Conservation (phyloP, 2,888 invertebrate species). For the Orthonychiurus folsomi region DNA sequence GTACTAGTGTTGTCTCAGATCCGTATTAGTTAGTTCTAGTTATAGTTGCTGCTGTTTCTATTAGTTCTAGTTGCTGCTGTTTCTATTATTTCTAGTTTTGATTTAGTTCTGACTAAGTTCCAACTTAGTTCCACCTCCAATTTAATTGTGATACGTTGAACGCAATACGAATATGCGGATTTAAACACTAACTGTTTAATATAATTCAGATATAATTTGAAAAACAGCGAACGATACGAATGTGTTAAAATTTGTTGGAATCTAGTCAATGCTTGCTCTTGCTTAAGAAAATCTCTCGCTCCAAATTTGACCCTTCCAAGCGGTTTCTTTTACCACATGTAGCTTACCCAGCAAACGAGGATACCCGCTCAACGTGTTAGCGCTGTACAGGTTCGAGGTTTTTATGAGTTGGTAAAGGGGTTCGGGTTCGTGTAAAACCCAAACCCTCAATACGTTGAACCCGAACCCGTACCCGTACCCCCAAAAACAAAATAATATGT, state of each 20-base stretch:
- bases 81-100: neutral
- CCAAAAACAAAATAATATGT: no score
- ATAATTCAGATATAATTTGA: no score
- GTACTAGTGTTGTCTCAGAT: neutral
- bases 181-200: no score
- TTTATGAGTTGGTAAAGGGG: no score
- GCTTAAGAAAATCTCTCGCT: neutral
- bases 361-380: neutral
- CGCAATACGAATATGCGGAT: no score
- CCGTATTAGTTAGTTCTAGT: slow-evolving; percentile 1
- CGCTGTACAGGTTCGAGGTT: no score
- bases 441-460: no score
- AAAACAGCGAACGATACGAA: no score
- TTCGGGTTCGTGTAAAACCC: no score
- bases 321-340: neutral
- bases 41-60: neutral
- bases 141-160: neutral
- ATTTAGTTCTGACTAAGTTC: neutral
- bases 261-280: no score
- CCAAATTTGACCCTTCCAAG: neutral
- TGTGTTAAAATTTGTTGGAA: no score
- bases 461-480: no score
- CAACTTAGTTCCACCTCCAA: neutral
- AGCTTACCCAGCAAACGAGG: neutral
- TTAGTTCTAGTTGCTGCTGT: neutral